Percentiles rank a stretch among this genome's conserved stretches.
Evolutionary conservation across 2,797 vertebrate genomes (phyloP).

Genomic region (Cirrhinus molitorella): DNA sequence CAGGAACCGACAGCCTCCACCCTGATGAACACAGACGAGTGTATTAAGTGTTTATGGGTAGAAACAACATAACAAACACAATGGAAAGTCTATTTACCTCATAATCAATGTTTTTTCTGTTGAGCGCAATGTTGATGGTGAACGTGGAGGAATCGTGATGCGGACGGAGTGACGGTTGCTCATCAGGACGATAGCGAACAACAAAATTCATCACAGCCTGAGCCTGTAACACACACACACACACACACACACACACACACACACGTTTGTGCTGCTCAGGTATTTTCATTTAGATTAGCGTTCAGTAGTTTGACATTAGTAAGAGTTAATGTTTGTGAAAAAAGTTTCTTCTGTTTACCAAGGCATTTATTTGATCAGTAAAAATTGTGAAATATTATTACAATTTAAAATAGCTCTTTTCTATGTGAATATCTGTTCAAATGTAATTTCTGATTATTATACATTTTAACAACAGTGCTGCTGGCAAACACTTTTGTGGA

Average conservation of each 20-base stretch:
- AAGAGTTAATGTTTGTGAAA: too few species aligned
- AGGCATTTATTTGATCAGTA: too few species aligned
- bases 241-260: too few species aligned
- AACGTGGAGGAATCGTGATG: slow-evolving; percentile 93
- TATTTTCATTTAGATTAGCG: too few species aligned
- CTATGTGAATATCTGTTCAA: too few species aligned
- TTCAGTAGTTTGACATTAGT: background rate
- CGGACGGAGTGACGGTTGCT: slow-evolving; percentile 86
- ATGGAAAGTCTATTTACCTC: slow-evolving; percentile 72
- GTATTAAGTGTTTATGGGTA: background rate
- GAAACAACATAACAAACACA: background rate
- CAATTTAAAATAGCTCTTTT: too few species aligned
- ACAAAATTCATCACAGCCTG: slow-evolving; percentile 92
- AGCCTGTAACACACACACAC: slow-evolving; percentile 71
- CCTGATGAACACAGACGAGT: slow-evolving; percentile 70
- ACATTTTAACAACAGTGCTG: too few species aligned
- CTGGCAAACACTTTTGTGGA: too few species aligned
- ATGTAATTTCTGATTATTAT: too few species aligned
- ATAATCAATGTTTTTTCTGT: slow-evolving; percentile 83
- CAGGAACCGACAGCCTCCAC: slow-evolving; percentile 88
- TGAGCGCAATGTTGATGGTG: slow-evolving; percentile 89
- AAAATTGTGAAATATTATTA: too few species aligned
- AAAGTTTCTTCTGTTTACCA: too few species aligned
- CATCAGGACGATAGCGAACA: slow-evolving; percentile 89
- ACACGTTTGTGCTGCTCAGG: too few species aligned